Evolutionary conservation across 2,888 invertebrate genomes (phyloP).

Genomic region (Neuroscelio doddi): DNA sequence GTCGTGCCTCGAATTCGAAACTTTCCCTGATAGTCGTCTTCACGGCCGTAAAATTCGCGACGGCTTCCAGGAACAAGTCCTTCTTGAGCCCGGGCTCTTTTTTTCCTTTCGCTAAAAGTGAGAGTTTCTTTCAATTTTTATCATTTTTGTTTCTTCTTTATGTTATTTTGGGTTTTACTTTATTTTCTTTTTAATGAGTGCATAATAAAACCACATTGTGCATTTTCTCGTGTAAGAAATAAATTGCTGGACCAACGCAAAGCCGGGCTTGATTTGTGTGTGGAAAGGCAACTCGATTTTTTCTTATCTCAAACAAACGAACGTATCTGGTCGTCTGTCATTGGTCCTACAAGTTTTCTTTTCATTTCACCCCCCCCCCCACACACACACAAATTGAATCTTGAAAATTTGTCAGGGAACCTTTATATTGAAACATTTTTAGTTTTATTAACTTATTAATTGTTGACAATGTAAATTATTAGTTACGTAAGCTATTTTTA

Average conservation of each 20-base stretch:
- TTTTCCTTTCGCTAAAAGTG: not conserved
- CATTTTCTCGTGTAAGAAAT: conserved; percentile 39
- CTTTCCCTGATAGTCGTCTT: too few relatives aligned
- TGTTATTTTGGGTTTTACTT: too few relatives aligned
- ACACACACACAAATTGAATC: too few relatives aligned
- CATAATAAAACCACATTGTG: too few relatives aligned
- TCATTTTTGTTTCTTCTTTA: conserved; percentile 21
- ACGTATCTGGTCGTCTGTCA: conserved; percentile 39
- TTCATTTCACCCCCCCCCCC: too few relatives aligned
- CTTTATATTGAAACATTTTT: too few relatives aligned
- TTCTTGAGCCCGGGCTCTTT: conserved; percentile 22
- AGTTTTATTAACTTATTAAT: too few relatives aligned
- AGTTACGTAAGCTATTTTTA: too few relatives aligned
- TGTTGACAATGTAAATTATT: too few relatives aligned
- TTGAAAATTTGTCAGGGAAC: too few relatives aligned
- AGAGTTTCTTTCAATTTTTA: not conserved
- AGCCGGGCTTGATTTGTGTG: conserved; percentile 21
- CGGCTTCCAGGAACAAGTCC: conserved; percentile 27
- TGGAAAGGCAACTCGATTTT: conserved; percentile 45
- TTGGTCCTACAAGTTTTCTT: too few relatives aligned
- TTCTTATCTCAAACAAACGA: conserved; percentile 47
- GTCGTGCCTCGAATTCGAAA: conserved; percentile 64
- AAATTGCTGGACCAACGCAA: conserved; percentile 45
- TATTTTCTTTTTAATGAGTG: too few relatives aligned
- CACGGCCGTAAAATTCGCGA: conserved; percentile 34